A percentile compares a stretch with the other conserved stretches of the same genome.
phyloP scores from a whole-genome alignment of 37 sponge, comb jelly and placozoan species.

The Lycopodina hypogea region DNA sequence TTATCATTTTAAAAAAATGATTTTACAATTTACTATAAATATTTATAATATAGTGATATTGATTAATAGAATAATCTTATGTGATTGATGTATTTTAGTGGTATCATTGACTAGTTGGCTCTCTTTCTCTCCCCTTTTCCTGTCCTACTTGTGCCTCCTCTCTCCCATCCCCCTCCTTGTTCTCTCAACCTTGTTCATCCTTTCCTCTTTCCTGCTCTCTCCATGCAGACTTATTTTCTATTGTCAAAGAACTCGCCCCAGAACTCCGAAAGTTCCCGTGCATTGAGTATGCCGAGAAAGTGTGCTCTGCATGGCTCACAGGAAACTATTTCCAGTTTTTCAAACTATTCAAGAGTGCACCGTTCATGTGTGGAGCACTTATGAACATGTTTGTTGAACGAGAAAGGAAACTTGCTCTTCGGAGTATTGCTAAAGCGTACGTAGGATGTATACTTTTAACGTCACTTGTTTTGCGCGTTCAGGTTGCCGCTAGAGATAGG shows the following conservation, averaged over 20 bases:
- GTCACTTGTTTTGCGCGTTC: not conserved
- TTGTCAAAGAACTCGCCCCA: slow-evolving; percentile 49
- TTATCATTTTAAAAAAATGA: too few relatives aligned
- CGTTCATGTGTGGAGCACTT: slow-evolving; percentile 73
- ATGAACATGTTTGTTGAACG: slow-evolving; percentile 88
- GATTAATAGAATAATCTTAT: too few relatives aligned
- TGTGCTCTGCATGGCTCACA: slow-evolving; percentile 78
- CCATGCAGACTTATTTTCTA: slow-evolving; percentile 43
- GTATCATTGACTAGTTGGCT: too few relatives aligned
- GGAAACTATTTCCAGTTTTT: slow-evolving; percentile 88
- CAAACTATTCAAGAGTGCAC: slow-evolving; percentile 69
- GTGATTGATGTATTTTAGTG: too few relatives aligned
- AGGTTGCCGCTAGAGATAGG: not conserved
- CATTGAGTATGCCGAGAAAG: slow-evolving; percentile 73
- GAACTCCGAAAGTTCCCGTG: slow-evolving; percentile 44
- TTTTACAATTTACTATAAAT: too few relatives aligned
- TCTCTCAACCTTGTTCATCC: not conserved
- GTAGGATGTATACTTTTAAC: slow-evolving; percentile 11
- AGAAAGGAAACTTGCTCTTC: slow-evolving; percentile 78
- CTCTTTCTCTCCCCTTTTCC: too few relatives aligned
- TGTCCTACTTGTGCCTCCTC: too few relatives aligned
- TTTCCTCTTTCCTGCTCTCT: not conserved
- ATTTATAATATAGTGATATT: too few relatives aligned
- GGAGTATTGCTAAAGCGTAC: slow-evolving; percentile 83
- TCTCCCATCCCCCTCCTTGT: not conserved